Evolutionary conservation across 92 coral and sea anemone species (phyloP), one percentile per base, ranked within the genome.

Genomic region (Meandrina meandrites): DNA sequence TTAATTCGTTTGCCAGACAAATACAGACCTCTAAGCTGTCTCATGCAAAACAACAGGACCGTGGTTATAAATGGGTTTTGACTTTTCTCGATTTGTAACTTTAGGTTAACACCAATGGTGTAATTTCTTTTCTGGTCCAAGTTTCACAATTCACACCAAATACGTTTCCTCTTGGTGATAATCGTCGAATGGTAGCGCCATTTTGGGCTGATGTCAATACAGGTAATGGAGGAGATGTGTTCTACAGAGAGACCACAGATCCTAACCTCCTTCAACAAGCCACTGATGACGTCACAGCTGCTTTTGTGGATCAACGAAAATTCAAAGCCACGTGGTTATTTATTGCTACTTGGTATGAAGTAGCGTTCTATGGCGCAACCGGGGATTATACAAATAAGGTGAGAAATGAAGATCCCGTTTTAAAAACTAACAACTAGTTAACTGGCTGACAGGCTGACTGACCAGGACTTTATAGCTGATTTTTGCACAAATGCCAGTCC

Each of bases 291-390:
- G 91, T 94, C 27, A 90, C 79, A 21, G 78, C 24, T 66, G 62
- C 57, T 15, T 94, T 88, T 74, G 87, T 86, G 1, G 74, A 54
- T 7, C 92, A 90, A 45, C 80, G 73, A 12, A 80, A 86, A 17
- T 92, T 94, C 54, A 81, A 37, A 60, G 94, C 95, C 1, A 67
- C 95, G 22, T 92, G 95, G 95, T 75, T 89, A 15, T 92, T 86
- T 82, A 77, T 94, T 15, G 95, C 91, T 4, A 94, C 95, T 1
- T 94, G 95, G 98, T 84, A 92, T 19, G 85, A 89, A 48, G 98
- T 94, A 11, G 75, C 92, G 19, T 89, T 86, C 58, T 92, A 31
- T 80, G 92, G 90, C 14, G 75, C 89, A 0, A 53, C 42, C 14
- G 87, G 87, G 13, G 31, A 10, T 10, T 24, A 8, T 51, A 51